Conservation (phyloP, 2,888 invertebrate species). For the Brachyptera putata region DNA sequence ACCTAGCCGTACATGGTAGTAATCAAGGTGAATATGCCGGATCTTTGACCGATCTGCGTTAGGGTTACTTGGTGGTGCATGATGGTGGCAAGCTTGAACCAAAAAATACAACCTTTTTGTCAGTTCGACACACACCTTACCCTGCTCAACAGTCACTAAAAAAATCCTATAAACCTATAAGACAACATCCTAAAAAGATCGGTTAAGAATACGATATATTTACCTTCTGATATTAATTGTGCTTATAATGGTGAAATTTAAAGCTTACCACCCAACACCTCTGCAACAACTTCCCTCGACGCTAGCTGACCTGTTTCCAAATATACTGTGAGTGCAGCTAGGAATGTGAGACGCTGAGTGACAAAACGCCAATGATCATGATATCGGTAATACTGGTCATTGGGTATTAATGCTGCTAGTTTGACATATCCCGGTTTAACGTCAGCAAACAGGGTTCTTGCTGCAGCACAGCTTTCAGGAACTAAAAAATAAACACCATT, state of each 20-base stretch:
- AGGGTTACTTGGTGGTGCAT: too few species aligned
- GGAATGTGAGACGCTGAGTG: slow-evolving; percentile 74
- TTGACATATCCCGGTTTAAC: slow-evolving; percentile 60
- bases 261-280: slow-evolving; percentile 66
- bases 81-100: too few species aligned
- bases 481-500: slow-evolving; percentile 49
- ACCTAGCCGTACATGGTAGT: too few species aligned
- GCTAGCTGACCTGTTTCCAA: slow-evolving; percentile 73
- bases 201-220: too few species aligned
- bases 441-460: slow-evolving; percentile 61
- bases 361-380: slow-evolving; percentile 84
- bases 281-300: slow-evolving; percentile 68
- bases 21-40: too few species aligned
- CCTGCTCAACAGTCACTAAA: too few species aligned
- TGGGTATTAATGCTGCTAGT: slow-evolving; percentile 63
- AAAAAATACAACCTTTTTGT: too few species aligned
- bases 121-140: too few species aligned
- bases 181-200: too few species aligned
- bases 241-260: not conserved
- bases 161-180: too few species aligned
- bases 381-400: slow-evolving; percentile 78
- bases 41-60: too few species aligned
- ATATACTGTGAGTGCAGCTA: slow-evolving; percentile 73
- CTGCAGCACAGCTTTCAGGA: slow-evolving; percentile 57
- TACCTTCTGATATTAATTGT: not conserved